Conservation (phyloP, 2,888 invertebrate species). For the Tethea ocularis region DNA sequence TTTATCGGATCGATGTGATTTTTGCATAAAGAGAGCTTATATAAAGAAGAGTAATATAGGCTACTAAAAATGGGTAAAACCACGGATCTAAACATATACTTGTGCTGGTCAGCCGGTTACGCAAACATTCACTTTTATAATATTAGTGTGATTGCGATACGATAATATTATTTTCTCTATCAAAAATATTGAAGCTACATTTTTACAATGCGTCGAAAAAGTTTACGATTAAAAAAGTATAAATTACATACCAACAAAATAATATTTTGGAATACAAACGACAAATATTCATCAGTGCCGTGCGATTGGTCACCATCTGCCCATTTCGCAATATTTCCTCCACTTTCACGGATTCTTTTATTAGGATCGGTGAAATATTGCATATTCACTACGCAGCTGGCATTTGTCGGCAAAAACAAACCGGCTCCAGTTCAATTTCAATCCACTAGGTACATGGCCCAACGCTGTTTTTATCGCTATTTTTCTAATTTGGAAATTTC, state of each 20-base stretch:
- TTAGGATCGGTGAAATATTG: constrained; percentile 64
- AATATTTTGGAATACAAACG: not conserved
- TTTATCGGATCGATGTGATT: too few relatives aligned
- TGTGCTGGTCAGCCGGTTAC: too few relatives aligned
- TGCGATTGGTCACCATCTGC: constrained; percentile 39
- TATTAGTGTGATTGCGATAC: too few relatives aligned
- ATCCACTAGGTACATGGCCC: constrained; percentile 27
- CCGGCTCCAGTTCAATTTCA: constrained; percentile 43
- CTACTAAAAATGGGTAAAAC: too few relatives aligned
- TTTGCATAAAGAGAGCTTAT: too few relatives aligned
- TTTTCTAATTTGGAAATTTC: constrained; percentile 24
- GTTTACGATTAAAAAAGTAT: constrained; percentile 17
- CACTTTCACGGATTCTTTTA: constrained; percentile 51
- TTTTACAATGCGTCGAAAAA: not conserved
- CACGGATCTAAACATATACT: too few relatives aligned
- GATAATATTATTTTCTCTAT: too few relatives aligned
- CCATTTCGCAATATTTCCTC: constrained; percentile 36
- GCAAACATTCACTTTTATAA: too few relatives aligned
- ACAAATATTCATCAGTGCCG: constrained; percentile 15
- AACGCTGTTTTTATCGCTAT: constrained; percentile 25
- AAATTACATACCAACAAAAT: not conserved
- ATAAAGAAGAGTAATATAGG: too few relatives aligned
- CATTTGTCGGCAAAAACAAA: constrained; percentile 43
- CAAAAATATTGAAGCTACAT: not conserved
- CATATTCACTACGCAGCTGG: constrained; percentile 63